Evolutionary conservation across 2,113 vertebrate genomes (phyloP), one percentile per base, ranked within the genome.

Genomic region (Phycodurus eques): DNA sequence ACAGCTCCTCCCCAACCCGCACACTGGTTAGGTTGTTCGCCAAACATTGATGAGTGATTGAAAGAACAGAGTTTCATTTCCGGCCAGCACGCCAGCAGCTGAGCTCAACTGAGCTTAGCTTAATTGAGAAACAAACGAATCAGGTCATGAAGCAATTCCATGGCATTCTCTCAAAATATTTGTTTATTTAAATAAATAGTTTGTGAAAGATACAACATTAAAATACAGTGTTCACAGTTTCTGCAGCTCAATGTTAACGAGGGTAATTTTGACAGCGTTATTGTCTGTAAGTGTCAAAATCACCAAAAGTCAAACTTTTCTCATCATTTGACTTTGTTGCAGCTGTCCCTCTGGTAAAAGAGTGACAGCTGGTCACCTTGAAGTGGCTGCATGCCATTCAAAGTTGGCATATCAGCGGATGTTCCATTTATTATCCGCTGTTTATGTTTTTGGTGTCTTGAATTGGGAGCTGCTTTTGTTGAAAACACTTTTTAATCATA

Each of bases 401-500:
- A 61, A 61, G 59, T 61, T 61, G 59, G 5, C 59, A 35, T 61
- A 35, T 35, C 31, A 33, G 5, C 3, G 59, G 59, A 61, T 33
- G 59, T 61, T 17, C 59, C 35, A 13, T 61, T 61, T 17, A 35
- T 61, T 19, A 61, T 61, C 59, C 6, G 8, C 8, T 61, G 59
- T 61, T 61, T 61, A 56, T 56, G 59, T 61, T 17, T 61, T 17
- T 0, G 27, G 22, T 59, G 5, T 31, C 22, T 59, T 31, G 11
- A 61, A 35, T 61, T 61, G 31, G 31, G 14, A 35, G 31, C 31
- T 61, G 59, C 33, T 33, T 61, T 61, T 61, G 59, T 61, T 61
- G 59, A 61, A 17, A 35, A 35, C 31, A 61, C 59, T 61, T 61
- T 61, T 35, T 61, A 12, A 61, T 61, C 59, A 35, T 61, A 61